phyloP scores from a whole-genome alignment of 2,797 vertebrate species.

The Myotis planiceps region DNA sequence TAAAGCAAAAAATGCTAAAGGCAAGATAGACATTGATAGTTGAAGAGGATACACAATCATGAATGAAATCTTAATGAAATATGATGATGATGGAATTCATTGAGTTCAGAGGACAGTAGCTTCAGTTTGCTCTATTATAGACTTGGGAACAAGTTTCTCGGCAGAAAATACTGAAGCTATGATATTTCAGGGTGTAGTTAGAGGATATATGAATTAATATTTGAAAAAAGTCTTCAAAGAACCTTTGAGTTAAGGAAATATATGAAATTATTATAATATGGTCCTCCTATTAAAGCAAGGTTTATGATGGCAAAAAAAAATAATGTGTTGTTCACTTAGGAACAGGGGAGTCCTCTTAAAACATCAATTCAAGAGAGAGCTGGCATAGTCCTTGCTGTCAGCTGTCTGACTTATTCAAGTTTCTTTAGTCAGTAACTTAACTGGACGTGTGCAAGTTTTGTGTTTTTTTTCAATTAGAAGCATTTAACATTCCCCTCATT shows the following conservation, averaged over 20 bases:
- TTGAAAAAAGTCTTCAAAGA: background rate
- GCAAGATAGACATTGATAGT: background rate
- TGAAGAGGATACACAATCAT: background rate
- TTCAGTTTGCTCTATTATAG: background rate
- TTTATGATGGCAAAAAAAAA: background rate
- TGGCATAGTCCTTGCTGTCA: conserved; percentile 67
- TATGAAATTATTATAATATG: background rate
- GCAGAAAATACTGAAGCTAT: background rate
- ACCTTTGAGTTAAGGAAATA: background rate
- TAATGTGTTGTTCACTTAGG: background rate
- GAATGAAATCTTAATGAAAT: background rate
- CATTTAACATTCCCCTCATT: background rate
- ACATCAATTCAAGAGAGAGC: conserved; percentile 65
- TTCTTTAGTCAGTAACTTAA: conserved; percentile 55
- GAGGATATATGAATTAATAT: background rate
- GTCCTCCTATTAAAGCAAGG: background rate
- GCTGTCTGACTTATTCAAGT: conserved; percentile 67
- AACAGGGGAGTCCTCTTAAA: conserved; percentile 18
- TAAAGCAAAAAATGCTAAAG: background rate
- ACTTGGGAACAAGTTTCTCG: background rate
- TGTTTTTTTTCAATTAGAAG: background rate
- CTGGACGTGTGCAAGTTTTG: background rate
- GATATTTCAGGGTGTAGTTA: background rate
- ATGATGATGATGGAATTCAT: background rate
- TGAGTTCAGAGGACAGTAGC: background rate